Evolutionary conservation across 2,797 vertebrate species (phyloP), one percentile per base, ranked within the genome.

Genomic region (Simalia tracyae): DNA sequence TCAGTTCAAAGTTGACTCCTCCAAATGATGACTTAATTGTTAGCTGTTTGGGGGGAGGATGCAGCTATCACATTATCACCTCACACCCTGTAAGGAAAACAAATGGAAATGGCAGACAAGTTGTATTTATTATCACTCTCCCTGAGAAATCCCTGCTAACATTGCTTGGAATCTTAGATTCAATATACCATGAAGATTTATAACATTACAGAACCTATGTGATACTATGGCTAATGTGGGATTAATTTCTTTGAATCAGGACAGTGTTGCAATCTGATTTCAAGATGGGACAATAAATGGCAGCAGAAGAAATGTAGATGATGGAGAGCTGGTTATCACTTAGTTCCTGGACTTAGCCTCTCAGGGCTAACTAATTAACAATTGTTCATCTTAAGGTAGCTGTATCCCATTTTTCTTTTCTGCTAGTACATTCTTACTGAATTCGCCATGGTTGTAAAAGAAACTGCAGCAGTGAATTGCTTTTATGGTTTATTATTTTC

Each of bases 1-100:
- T 24, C 17, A 90, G n/a, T 72, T 26, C 89, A 95, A 91, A 57
- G 72, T 50, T 93, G 31, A 46, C 31, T 15, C 24, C 22, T 90
- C 10, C 26, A 92, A 66, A 89, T 90, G 15, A 94, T 84, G 42
- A 87, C 57, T 56, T 63, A 2, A 24, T 9, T 5, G 24, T 42
- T 84, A n/a, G 54, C n/a, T 17, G 26, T 19, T 66, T 14, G 36
- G 36, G 36, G 61, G 42, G 2, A 36, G 56, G 85, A 1, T 64
- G 24, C 15, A 68, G 64, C 64, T 66, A 26, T 66, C 64, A 26
- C 7, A 28, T 24, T 28, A 66, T 22, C 9, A 66, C 26, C 7
- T 7, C 64, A 66, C 24, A 26, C 24, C 17, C 64, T 28, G 26
- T 66, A 28, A 66, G 24, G 64, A 9, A 8, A 72, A 50, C 57